These are phyloP conservation scores for Amphipoea lucens DNA, from an alignment of 2,888 invertebrate genomes.

Conservation along the genomic window DNA sequence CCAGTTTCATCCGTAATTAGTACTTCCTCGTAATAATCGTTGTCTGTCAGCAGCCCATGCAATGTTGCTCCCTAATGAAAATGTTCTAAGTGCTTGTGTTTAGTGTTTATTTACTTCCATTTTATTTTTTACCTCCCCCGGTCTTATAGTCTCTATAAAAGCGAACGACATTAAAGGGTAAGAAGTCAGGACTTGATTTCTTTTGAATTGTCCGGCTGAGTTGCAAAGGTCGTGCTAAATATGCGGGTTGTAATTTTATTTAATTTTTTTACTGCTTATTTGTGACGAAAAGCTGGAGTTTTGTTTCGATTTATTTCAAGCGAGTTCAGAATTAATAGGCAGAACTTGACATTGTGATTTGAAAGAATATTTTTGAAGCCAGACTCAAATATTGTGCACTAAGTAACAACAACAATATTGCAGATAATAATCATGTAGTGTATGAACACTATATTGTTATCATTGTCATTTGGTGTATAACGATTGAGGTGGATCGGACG, in stretches of 20 bases:
- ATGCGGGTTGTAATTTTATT: constrained; percentile 59
- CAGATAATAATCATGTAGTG: too few relatives aligned
- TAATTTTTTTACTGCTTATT: constrained; percentile 40
- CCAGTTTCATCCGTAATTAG: constrained; percentile 80
- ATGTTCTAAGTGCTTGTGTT: constrained; percentile 86
- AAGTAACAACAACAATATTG: too few relatives aligned
- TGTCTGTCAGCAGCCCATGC: constrained; percentile 83
- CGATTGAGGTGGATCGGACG: not conserved
- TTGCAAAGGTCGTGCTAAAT: constrained; percentile 63
- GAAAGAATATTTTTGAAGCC: not conserved
- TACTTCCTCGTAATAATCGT: constrained; percentile 86
- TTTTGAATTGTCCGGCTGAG: constrained; percentile 71
- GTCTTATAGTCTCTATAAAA: constrained; percentile 78
- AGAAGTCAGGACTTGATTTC: constrained; percentile 76
- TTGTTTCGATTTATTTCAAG: not conserved
- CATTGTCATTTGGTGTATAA: not conserved
- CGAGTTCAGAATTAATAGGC: not conserved
- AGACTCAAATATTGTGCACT: too few relatives aligned
- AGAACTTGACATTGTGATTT: not conserved
- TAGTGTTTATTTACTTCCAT: constrained; percentile 87
- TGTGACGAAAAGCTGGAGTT: not conserved
- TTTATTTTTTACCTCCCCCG: constrained; percentile 80
- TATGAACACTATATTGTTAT: not conserved
- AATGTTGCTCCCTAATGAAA: constrained; percentile 88
- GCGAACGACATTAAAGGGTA: constrained; percentile 72